Evolutionary conservation across 53 echinoderm and acorn worm genomes (phyloP), one percentile per base, ranked within the genome.

Genomic region (Actinopyga echinites): DNA sequence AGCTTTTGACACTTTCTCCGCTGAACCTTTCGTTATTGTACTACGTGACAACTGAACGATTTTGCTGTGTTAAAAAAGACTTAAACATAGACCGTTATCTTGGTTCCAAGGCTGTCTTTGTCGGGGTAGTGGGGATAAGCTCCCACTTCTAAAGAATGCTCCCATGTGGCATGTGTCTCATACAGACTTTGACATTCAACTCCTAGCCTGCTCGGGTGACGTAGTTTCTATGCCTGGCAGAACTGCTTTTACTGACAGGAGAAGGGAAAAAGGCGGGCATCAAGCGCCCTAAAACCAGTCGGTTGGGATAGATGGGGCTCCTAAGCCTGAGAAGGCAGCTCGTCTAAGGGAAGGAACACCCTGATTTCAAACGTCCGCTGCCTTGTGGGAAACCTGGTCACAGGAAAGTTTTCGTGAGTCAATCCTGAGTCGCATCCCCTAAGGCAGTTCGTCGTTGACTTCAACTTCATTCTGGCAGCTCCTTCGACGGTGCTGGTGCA

Each of bases 401-500:
- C 5, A 33, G 56, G 32, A 8, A 85, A 85, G 60, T 56, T 32
- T 75, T n/a, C 40, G 34, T 83, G 74, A 62, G 74, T 65, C 30
- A 82, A 87, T 65, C 86, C 86, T 24, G 67, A 67, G 87, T 66
- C 35, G 65, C 42, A 87, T 82, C 57, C 73, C 59, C 87, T 69
- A 73, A 87, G 82, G 87, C 82, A 59, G 71, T 73, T 69, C 36
- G 71, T 40, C 25, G 74, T 59, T 87, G 87, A 57, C 21, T 58
- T 57, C 53, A 87, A 82, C 61, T 6, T 87, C 87, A 57, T 57
- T 68, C 58, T 33, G 82, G 82, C 69, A 82, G 57, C 68, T 87
- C 61, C 87, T 87, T 73, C 71, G 82, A 69, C 74, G 42, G 22
- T 71, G 59, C 53, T 88, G 84, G 88, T 84, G 79, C 88, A 83